Evolutionary conservation across 2,888 invertebrate species (phyloP), one percentile per base, ranked within the genome.

Genomic region (Arenicola marina): DNA sequence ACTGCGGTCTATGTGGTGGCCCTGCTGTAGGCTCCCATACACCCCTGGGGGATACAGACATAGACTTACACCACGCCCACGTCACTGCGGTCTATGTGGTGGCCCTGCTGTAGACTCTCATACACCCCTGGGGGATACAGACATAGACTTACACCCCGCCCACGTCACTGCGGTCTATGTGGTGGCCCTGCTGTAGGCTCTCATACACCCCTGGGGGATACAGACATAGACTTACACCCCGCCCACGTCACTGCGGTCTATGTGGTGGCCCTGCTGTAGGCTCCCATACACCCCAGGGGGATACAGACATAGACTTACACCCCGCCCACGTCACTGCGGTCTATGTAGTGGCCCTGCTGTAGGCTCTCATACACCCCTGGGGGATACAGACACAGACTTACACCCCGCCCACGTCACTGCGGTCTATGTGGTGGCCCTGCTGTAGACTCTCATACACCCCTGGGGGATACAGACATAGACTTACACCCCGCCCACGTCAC

Each of bases 401-500:
- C n/a, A n/a, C n/a, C n/a, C n/a, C 87, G 67, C 89, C 88, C 67
- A 91, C 87, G 78, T 91, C 90, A 48, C 86, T 84, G 48, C 84
- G 84, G 71, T 88, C 87, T 28, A 91, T 83, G 54, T 85, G 84
- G 45, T 86, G 84, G 59, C 87, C 87, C 45, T 85, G 82, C 71
- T 89, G 88, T 51, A 91, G 82, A 1, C 89, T 88, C 63, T 87
- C 85, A 68, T 77, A 81, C 32, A 81, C 75, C 44, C 79, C 81
- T 80, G n/a, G n/a, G n/a, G n/a, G n/a, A n/a, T n/a, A n/a, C n/a
- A n/a, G n/a, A n/a, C n/a, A n/a, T n/a, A n/a, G n/a, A n/a, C n/a
- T n/a, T n/a, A n/a, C n/a, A n/a, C n/a, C n/a, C n/a, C 87, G 67
- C 89, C 88, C 67, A 91, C 87, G 78, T 91, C 90, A 48, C 86